These are phyloP conservation scores for Emberiza fucata DNA, from an alignment of 2,113 vertebrate genomes.

Conservation along the genomic window DNA sequence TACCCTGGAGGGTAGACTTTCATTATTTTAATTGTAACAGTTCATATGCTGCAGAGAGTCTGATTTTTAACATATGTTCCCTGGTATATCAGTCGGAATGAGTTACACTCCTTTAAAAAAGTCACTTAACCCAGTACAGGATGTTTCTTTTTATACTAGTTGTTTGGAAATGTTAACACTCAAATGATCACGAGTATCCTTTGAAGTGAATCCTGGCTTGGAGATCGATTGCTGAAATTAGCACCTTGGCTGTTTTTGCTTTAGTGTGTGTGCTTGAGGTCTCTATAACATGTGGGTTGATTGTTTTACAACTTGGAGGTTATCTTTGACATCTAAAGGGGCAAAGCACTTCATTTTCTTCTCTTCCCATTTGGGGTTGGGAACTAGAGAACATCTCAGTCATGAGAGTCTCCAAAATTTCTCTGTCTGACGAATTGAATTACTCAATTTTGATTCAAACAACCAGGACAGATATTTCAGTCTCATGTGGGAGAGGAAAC, in stretches of 20 bases:
- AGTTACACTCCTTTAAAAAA: constrained; percentile 66
- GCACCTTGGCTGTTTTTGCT: constrained; percentile 24
- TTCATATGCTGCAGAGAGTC: background rate
- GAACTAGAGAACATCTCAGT: background rate
- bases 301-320: constrained; percentile 44
- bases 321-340: constrained; percentile 56
- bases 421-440: background rate
- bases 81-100: constrained; percentile 36
- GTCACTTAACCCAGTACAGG: constrained; percentile 55
- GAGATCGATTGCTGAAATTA: constrained; percentile 67
- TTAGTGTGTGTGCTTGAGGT: background rate
- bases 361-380: background rate
- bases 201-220: constrained; percentile 57
- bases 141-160: constrained; percentile 58
- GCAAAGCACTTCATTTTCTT: background rate
- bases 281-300: background rate
- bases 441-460: background rate
- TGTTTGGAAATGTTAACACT: constrained; percentile 66
- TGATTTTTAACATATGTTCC: constrained; percentile 74
- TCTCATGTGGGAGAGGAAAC: background rate
- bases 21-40: constrained; percentile 13
- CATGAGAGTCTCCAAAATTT: background rate
- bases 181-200: constrained; percentile 2
- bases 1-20: background rate
- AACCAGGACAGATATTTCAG: background rate